Conservation (phyloP, 1,140 invertebrate genomes). For the Tetragnatha versicolor region DNA sequence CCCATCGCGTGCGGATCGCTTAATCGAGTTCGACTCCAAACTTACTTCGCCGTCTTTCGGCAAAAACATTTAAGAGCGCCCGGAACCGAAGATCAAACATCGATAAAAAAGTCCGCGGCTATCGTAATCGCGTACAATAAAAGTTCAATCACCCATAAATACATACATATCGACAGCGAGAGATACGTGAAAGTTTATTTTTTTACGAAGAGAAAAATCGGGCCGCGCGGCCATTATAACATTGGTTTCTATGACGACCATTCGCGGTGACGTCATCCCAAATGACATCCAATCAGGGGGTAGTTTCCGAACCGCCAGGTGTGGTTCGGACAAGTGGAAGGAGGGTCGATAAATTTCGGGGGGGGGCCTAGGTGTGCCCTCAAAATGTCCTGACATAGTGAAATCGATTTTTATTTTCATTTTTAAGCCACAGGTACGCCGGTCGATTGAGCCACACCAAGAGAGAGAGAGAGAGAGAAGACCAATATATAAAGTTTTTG, state of each 20-base stretch:
- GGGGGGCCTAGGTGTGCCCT: constrained; percentile 44
- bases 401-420: constrained; percentile 47
- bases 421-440: constrained; percentile 51
- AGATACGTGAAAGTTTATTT: neutral
- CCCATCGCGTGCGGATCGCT: neutral
- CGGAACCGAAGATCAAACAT: constrained; percentile 37
- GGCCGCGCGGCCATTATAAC: constrained; percentile 8
- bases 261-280: constrained; percentile 37
- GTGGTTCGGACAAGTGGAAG: constrained; percentile 40
- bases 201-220: constrained; percentile 12
- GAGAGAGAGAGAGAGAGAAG: neutral
- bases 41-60: neutral
- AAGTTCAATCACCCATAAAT: constrained; percentile 42
- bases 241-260: constrained; percentile 30
- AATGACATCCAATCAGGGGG: constrained; percentile 48
- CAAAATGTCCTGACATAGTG: constrained; percentile 47
- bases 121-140: constrained; percentile 44
- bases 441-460: constrained; percentile 36
- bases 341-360: constrained; percentile 36
- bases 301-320: constrained; percentile 42
- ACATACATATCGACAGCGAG: constrained; percentile 39
- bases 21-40: neutral
- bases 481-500: too few species aligned
- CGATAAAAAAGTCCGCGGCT: constrained; percentile 26
- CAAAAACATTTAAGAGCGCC: neutral